phyloP scores from a whole-genome alignment of 2,797 vertebrate species.

The Kryptopterus vitreolus region DNA sequence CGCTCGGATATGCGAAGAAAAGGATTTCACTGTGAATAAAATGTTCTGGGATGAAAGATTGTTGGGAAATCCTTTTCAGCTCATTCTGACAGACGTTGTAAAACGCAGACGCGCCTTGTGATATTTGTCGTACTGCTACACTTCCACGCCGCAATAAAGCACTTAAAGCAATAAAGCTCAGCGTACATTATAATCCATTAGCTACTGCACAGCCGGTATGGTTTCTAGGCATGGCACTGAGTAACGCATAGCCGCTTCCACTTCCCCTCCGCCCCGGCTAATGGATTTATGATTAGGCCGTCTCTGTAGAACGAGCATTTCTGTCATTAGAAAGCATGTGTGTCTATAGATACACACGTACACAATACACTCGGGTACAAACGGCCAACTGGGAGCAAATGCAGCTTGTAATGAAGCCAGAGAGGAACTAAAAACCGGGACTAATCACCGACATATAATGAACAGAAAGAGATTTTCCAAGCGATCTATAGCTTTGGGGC shows the following conservation, averaged over 20 bases:
- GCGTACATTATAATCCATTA: background rate
- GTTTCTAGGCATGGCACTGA: background rate
- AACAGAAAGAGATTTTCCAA: background rate
- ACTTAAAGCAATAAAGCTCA: background rate
- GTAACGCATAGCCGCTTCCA: background rate
- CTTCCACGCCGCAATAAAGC: background rate
- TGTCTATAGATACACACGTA: background rate
- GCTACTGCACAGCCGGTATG: background rate
- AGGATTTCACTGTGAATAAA: too few relatives aligned
- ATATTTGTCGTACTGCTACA: background rate
- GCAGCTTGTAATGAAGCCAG: background rate
- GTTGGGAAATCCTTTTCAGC: too few relatives aligned
- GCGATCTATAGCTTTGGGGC: constrained; percentile 15
- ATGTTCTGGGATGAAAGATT: too few relatives aligned
- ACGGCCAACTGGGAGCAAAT: background rate
- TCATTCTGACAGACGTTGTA: background rate
- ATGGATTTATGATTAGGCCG: background rate
- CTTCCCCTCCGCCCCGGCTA: background rate
- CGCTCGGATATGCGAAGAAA: too few relatives aligned
- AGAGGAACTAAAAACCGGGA: background rate
- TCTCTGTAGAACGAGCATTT: background rate
- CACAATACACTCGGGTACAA: background rate
- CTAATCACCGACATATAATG: background rate
- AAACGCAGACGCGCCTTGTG: background rate
- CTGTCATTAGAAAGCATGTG: background rate